A percentile compares a stretch with the other conserved stretches of the same genome.
These are phyloP conservation scores for Musca vetustissima DNA, from an alignment of 1,140 invertebrate species.

Conservation along the genomic window DNA sequence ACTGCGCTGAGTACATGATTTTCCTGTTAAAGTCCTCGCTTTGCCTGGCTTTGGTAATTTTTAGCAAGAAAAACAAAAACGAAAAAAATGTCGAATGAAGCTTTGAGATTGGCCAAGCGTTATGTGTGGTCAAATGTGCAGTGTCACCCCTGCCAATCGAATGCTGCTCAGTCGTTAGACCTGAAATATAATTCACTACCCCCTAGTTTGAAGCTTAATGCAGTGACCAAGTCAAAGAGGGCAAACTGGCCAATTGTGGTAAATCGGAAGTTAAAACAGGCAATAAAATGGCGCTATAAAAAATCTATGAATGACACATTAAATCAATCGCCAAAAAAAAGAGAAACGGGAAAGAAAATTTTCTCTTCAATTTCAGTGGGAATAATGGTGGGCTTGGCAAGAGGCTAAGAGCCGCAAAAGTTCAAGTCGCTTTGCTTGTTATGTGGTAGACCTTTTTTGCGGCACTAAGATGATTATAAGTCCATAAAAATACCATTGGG, in stretches of 20 bases:
- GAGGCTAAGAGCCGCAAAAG: conserved; percentile 28
- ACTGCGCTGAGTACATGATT: conserved; percentile 55
- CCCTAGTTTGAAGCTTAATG: not conserved
- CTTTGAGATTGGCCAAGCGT: not conserved
- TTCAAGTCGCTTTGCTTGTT: conserved; percentile 31
- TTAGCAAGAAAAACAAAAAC: conserved; percentile 12
- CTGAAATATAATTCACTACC: too few species aligned
- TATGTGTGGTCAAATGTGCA: conserved; percentile 12
- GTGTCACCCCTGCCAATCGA: not conserved
- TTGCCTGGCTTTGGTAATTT: not conserved
- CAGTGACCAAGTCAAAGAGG: conserved; percentile 25
- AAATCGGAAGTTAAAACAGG: conserved; percentile 56
- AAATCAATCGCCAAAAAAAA: conserved; percentile 55
- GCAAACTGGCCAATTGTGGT: conserved; percentile 55
- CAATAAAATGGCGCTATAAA: conserved; percentile 55
- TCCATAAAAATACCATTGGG: not conserved
- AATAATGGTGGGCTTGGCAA: too few species aligned
- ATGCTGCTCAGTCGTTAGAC: not conserved
- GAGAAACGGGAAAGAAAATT: conserved; percentile 16
- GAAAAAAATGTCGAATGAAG: too few species aligned
- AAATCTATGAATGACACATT: conserved; percentile 57
- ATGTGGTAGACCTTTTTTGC: too few species aligned
- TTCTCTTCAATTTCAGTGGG: too few species aligned
- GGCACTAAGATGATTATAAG: conserved; percentile 20
- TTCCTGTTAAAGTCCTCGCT: conserved; percentile 44